A percentile compares a stretch with the other conserved stretches of the same genome.
Evolutionary conservation across 2,113 vertebrate genomes (phyloP).

Genomic region (Indicator indicator): DNA sequence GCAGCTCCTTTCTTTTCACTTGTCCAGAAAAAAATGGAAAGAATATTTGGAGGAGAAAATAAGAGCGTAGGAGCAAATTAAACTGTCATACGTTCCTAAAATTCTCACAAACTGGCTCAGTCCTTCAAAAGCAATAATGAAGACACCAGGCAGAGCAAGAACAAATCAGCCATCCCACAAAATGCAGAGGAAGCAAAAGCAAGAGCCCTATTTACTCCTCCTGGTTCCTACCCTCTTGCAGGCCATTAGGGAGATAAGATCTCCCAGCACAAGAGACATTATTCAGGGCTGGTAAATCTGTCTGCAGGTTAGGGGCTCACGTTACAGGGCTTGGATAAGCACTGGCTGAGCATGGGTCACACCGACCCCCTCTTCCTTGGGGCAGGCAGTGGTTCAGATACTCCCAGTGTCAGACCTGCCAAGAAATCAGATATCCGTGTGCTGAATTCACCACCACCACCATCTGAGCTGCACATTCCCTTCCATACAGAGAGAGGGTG

Average conservation of each 20-base stretch:
- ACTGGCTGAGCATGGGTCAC: slow-evolving; percentile 47
- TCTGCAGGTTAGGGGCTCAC: slow-evolving; percentile 40
- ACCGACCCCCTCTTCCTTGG: slow-evolving; percentile 33
- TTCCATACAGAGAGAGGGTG: slow-evolving; percentile 17
- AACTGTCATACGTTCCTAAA: background rate
- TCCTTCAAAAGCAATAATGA: background rate
- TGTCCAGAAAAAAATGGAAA: background rate
- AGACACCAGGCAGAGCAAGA: background rate
- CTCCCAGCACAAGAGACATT: slow-evolving; percentile 59
- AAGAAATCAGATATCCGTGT: slow-evolving; percentile 67
- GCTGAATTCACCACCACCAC: slow-evolving; percentile 43
- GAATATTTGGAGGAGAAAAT: background rate
- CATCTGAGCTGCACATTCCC: slow-evolving; percentile 34
- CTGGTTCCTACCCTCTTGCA: slow-evolving; percentile 38
- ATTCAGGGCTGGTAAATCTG: slow-evolving; percentile 70
- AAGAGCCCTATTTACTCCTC: slow-evolving; percentile 43
- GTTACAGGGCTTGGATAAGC: slow-evolving; percentile 15
- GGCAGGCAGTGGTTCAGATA: slow-evolving; percentile 56
- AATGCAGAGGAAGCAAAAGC: slow-evolving; percentile 24
- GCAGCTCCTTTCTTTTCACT: background rate
- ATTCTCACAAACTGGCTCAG: background rate
- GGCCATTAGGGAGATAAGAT: slow-evolving; percentile 60
- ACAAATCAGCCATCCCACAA: background rate
- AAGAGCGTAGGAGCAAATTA: background rate
- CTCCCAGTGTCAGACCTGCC: slow-evolving; percentile 35